Percentiles rank a stretch among this genome's conserved stretches.
Evolutionary conservation across 2,113 vertebrate species (phyloP).

Genomic region (Synchiropus splendidus): DNA sequence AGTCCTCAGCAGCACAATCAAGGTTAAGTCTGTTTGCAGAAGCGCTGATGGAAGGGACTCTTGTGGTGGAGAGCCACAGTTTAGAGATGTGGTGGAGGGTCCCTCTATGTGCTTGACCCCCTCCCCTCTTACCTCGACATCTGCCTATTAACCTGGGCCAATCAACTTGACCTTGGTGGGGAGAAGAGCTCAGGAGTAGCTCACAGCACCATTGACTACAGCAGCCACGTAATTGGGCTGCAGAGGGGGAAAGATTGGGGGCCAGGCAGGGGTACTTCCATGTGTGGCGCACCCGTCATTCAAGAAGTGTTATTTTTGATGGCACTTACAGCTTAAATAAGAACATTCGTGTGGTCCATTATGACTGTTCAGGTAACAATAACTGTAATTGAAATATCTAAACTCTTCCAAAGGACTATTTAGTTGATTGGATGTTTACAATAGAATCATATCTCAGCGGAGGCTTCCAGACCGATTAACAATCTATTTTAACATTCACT

Average conservation of each 20-base stretch:
- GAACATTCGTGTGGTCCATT: too few relatives aligned
- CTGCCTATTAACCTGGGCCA: slow-evolving; percentile 69
- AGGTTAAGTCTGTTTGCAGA: slow-evolving; percentile 65
- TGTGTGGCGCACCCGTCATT: too few relatives aligned
- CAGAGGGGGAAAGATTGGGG: slow-evolving; percentile 45
- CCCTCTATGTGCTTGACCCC: slow-evolving; percentile 62
- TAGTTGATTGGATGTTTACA: too few relatives aligned
- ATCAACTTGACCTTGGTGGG: slow-evolving; percentile 69
- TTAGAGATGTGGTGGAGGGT: slow-evolving; percentile 59
- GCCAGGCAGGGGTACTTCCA: slow-evolving; percentile 3
- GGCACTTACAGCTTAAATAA: too few relatives aligned
- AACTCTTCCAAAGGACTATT: too few relatives aligned
- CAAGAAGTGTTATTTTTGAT: too few relatives aligned
- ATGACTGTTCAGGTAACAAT: too few relatives aligned
- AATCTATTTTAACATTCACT: too few relatives aligned
- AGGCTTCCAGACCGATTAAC: too few relatives aligned
- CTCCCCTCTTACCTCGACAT: slow-evolving; percentile 55
- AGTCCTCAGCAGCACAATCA: slow-evolving; percentile 16
- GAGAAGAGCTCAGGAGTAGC: slow-evolving; percentile 53
- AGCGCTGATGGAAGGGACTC: slow-evolving; percentile 50
- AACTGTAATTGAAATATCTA: too few relatives aligned
- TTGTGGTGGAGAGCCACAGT: slow-evolving; percentile 63
- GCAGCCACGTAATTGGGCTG: slow-evolving; percentile 66
- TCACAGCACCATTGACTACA: slow-evolving; percentile 54
- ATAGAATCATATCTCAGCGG: too few relatives aligned